Evolutionary conservation across 1,140 invertebrate genomes (phyloP), one percentile per base, ranked within the genome.

Genomic region (Zaprionus lachaisei): DNA sequence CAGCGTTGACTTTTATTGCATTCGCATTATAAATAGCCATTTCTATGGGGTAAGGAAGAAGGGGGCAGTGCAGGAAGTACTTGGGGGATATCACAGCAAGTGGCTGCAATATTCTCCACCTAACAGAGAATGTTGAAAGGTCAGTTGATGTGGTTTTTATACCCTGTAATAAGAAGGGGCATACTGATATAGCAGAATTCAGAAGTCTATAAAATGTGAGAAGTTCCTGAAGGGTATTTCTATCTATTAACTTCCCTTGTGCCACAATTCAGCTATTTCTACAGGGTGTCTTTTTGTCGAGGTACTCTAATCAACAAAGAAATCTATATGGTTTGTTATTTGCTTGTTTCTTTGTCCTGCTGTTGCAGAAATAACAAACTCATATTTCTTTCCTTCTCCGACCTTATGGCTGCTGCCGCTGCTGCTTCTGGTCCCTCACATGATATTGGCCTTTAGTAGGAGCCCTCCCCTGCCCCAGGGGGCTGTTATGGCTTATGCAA

Each of bases 101-200:
- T 75, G 70, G 55, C 54, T 64, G 81, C 81, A 87, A 86, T 80
- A 78, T 70, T 75, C 72, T 83, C 51, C 44, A 71, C 49, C 72
- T 80, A 89, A 62, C 51, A 26, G 22, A 65, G 54, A 55, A n/a
- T 84, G 84, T 73, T 72, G 72, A 44, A 37, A 26, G 69, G 78
- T 64, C 70, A 77, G 76, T 89, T 87, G 77, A 66, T 84, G 84
- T 84, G 69, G 77, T 80, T 66, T 81, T 28, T 63, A 57, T 57
- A 28, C 64, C 24, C 64, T 57, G n/a, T 41, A 11, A 31, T 31
- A 11, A 44, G 11, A 57, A 20, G 5, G 7, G 26, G 49, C 20
- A 17, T 56, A 38, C 38, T 2, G 15, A n/a, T 6, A 41, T n/a
- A 2, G 38, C 38, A n/a, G 38, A 41, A 41, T 7, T 28, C 6